These are phyloP conservation scores for Darevskia mixta DNA, from an alignment of 2,797 vertebrate genomes.

Conservation along the genomic window DNA sequence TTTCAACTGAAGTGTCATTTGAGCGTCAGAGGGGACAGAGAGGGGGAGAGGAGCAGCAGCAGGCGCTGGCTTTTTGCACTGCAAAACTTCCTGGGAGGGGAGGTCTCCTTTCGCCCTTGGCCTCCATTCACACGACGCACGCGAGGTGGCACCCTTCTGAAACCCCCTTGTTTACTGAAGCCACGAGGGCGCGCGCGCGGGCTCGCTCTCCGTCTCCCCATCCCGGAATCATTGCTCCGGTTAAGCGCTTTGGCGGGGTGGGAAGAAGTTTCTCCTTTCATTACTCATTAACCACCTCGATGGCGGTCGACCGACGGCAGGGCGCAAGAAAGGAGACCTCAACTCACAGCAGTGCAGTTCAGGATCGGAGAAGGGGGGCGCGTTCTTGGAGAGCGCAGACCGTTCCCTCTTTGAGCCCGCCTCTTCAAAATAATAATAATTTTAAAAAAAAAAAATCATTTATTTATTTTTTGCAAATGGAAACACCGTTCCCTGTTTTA, in stretches of 20 bases:
- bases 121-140: neutral
- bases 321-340: too few species aligned
- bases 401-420: neutral
- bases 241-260: neutral
- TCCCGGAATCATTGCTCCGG: neutral
- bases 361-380: too few species aligned
- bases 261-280: neutral
- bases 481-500: too few species aligned
- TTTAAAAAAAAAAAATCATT: neutral
- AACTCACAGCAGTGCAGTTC: too few species aligned
- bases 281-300: conserved; percentile 2
- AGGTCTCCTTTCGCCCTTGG: neutral
- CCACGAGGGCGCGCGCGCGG: too few species aligned
- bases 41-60: neutral
- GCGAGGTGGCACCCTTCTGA: neutral
- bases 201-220: neutral
- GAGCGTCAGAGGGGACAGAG: neutral
- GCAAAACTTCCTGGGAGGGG: neutral
- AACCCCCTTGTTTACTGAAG: neutral
- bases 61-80: too few species aligned
- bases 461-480: too few species aligned
- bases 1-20: neutral
- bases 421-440: neutral
- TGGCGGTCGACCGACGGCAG: neutral
- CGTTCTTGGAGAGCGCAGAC: too few species aligned